Evolutionary conservation across 2,888 invertebrate genomes (phyloP), one percentile per base, ranked within the genome.

Genomic region (Tipula lateralis): DNA sequence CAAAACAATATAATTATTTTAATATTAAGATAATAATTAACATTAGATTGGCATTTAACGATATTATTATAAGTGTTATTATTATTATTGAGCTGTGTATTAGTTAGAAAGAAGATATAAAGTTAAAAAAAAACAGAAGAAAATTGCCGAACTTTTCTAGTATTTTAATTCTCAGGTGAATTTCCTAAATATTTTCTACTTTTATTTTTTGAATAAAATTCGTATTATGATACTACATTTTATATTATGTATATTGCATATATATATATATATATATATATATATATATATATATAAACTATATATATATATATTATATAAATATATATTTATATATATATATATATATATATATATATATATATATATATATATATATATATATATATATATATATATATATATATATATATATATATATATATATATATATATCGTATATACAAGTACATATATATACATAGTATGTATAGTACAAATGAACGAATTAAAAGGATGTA

Each of bases 91-190:
- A 24, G 66, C 19, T 66, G 24, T 24, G 66, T 24, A 24, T 24
- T 66, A n/a, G n/a, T n/a, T n/a, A 66, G 12, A 66, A 66, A 9
- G 7, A 7, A 24, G 24, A 66, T 24, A n/a, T n/a, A 24, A 24
- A 50, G 16, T 16, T 16, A 50, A 66, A 66, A 50, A 66, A 19
- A 66, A 44, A 39, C 44, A 44, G 44, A 44, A n/a, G 32, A 44
- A 44, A 44, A 44, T 44, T 44, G 1, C 44, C 16, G 6, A 44
- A 44, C 44, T 13, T 24, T 66, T 24, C 9, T 66, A 66, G 9
- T 66, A 66, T 66, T 66, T 24, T 66, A 66, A 66, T 66, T 24
- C 66, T 66, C 66, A 66, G 24, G 66, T 66, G 66, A 66, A 66
- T 66, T 24, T 66, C 66, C 12, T 24, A 9, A 66, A 66, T 24